Evolutionary conservation across 2,113 vertebrate species (phyloP), one percentile per base, ranked within the genome.

Genomic region (Alligator sinensis): DNA sequence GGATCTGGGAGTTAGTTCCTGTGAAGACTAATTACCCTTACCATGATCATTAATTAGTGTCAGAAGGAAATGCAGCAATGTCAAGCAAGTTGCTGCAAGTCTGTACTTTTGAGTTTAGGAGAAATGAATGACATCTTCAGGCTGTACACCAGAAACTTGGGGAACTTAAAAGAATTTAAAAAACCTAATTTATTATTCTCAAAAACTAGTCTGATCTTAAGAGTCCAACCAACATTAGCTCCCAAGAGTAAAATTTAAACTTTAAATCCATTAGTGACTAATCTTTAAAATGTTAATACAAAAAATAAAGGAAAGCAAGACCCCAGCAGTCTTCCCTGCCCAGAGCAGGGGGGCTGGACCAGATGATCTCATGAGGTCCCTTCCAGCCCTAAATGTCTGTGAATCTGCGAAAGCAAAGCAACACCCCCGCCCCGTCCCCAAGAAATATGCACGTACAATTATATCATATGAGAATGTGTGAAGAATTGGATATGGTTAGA

Each of bases 1-100:
- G 83, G 22, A 62, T 94, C 84, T 90, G 89, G 79, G 66, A 66
- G 81, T 92, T 76, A 81, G 59, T 63, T 86, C 47, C 84, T 80
- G 74, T 88, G 91, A 92, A 95, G 95, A 80, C 84, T 94, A 93
- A 96, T 96, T 91, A 93, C 88, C 59, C 79, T 92, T 87, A 90
- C 68, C 25, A 87, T 93, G 92, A 94, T 90, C 68, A 87, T 72
- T 4, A 18, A 91, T 89, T 88, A 94, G 72, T 3, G 2, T 92
- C 89, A 95, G 84, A 34, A 17, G 94, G 91, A 84, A 91, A 94
- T 60, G 81, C 77, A 94, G 93, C 90, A 91, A 80, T 11, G 25
- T 90, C 2, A 2, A 78, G 82, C 16, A 62, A 16, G 88, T 94
- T 91, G 86, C 92, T 90, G 24, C 4, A 3, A 84, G 87, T 91